phyloP scores from a whole-genome alignment of 2,888 invertebrate species.

The Eupithecia subumbrata region DNA sequence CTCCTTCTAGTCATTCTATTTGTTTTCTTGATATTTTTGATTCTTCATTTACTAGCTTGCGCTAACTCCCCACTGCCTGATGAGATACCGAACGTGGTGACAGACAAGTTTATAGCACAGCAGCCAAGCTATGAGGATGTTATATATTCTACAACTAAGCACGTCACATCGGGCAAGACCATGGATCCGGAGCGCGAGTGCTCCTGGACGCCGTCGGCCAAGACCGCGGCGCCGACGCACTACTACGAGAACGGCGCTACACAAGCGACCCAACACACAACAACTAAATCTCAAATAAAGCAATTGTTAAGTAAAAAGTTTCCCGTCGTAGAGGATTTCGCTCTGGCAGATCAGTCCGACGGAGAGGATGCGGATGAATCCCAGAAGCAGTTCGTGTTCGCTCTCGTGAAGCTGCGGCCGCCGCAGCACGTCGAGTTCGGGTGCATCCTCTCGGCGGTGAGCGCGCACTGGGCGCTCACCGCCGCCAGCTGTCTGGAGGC shows the following conservation, averaged over 20 bases:
- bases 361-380: constrained; percentile 48
- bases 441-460: constrained; percentile 67
- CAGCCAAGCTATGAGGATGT: background rate
- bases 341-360: constrained; percentile 44
- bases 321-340: constrained; percentile 19
- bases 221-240: constrained; percentile 55
- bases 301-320: background rate
- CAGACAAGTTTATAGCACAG: background rate
- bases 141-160: background rate
- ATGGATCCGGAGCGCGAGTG: constrained; percentile 50
- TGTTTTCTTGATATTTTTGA: constrained; percentile 60
- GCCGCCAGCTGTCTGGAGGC: constrained; percentile 74
- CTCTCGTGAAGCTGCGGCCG: constrained; percentile 64
- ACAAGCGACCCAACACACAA: background rate
- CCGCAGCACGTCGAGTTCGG: constrained; percentile 63
- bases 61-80: constrained; percentile 15
- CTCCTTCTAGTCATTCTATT: constrained; percentile 59
- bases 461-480: constrained; percentile 64
- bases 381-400: constrained; percentile 52
- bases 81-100: background rate
- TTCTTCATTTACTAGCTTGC: constrained; percentile 66
- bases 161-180: background rate
- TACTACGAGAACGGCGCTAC: constrained; percentile 51
- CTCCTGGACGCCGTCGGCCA: constrained; percentile 66
- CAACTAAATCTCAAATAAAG: background rate